Base-by-base conservation (phyloP, 2,797 vertebrate species). In the Peromyscus attwateri region DNA sequence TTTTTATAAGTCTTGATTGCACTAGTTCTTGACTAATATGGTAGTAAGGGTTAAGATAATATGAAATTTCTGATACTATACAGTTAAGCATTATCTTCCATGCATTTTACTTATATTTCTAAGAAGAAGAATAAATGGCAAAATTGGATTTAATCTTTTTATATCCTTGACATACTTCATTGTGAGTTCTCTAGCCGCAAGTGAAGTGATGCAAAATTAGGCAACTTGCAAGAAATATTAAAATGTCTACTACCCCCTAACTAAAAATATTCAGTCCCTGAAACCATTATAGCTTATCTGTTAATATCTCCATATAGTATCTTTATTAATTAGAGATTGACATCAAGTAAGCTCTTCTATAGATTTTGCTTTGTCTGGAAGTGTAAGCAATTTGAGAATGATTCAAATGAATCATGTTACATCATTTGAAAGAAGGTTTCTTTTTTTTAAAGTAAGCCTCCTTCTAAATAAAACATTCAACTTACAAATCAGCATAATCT, bases 141-240 rank as follows among this genome's bases (percentile, higher is more conserved):
- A 62, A 89, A 89, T 91, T 95, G 17, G 10, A 95, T 96, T 96
- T 93, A 31, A 73, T 92, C 9, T 52, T 70, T 85, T 89, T 60
- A 57, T 46, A 79, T 7, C 11, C 16, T 93, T 92, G n/a, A 2
- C 8, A 11, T 5, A 23, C 13, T 82, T 31, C 12, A 34, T 91
- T 40, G 37, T 71, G 31, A 60, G 88, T 77, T 43, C 52, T 88
- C 66, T 87, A 89, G 62, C 73, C 11, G 2, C 37, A 92, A 80
- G 2, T 81, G 7, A 92, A 83, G 1, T 60, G 77, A n/a, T 23
- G 77, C 34, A 89, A 70, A 91, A 8, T 46, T 13, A 87, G 43
- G 0, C 23, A 60, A 71, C 94, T 92, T 75, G 14, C 31, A 95
- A 95, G 49, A 90, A 93, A 75, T 93, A 89, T 43, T 77, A 46